Evolutionary conservation across 2,113 vertebrate genomes (phyloP).

Genomic region (Periophthalmodon schlosseri): DNA sequence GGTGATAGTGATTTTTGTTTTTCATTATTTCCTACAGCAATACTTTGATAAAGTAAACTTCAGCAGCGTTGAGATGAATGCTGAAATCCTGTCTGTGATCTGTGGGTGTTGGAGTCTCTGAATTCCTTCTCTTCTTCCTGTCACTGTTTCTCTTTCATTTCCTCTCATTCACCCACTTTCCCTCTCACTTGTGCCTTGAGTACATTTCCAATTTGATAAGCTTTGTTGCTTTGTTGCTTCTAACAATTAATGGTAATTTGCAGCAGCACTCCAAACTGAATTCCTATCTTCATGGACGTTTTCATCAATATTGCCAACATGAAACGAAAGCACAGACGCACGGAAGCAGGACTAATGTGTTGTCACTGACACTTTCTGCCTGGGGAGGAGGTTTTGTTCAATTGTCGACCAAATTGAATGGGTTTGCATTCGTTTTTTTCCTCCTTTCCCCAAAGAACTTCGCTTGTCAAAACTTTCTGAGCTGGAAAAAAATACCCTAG

Average conservation of each 20-base stretch:
- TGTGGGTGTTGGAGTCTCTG: neutral
- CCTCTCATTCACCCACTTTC: neutral
- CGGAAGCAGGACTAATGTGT: conserved; percentile 41
- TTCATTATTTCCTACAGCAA: neutral
- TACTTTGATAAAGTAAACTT: neutral
- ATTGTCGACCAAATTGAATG: conserved; percentile 18
- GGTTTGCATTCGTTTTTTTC: conserved; percentile 6
- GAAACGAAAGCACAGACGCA: conserved; percentile 28
- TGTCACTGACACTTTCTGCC: conserved; percentile 17
- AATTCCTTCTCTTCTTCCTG: neutral
- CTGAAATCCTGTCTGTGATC: neutral
- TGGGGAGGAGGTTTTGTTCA: conserved; percentile 26
- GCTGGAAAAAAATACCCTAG: neutral
- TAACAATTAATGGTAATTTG: conserved; percentile 43
- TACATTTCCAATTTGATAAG: conserved; percentile 44
- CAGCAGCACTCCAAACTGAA: conserved; percentile 27
- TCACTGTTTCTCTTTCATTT: neutral
- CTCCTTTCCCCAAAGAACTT: neutral
- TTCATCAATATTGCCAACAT: conserved; percentile 45
- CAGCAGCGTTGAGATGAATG: neutral
- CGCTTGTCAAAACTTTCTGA: conserved; percentile 9
- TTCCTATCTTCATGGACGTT: conserved; percentile 39
- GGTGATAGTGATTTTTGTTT: neutral
- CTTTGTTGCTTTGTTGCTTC: conserved; percentile 38
- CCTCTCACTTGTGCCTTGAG: conserved; percentile 9